These are phyloP conservation scores for Drosophila limbata DNA, from an alignment of 2,888 invertebrate genomes.

Conservation along the genomic window DNA sequence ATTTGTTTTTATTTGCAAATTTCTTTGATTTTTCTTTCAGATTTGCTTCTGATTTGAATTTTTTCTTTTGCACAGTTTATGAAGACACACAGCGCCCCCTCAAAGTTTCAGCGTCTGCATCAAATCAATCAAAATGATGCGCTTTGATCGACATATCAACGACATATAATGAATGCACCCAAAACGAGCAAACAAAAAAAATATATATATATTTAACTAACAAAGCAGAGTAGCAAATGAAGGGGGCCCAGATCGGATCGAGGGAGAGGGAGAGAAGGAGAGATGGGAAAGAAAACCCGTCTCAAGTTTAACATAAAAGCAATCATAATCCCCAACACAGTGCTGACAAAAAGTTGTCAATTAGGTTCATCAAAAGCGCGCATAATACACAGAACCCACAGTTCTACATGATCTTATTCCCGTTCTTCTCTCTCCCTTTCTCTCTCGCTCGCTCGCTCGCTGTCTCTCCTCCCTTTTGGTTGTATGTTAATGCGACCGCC, in stretches of 20 bases:
- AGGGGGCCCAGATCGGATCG: background rate
- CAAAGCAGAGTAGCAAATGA: slow-evolving; percentile 50
- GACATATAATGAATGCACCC: slow-evolving; percentile 58
- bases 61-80: slow-evolving; percentile 9
- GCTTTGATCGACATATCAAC: slow-evolving; percentile 69
- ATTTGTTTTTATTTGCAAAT: background rate
- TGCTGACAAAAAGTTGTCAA: slow-evolving; percentile 83
- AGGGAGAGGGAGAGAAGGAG: background rate
- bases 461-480: no score
- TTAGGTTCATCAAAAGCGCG: slow-evolving; percentile 76
- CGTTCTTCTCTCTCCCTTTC: background rate
- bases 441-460: background rate
- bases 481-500: slow-evolving; percentile 68
- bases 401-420: slow-evolving; percentile 6
- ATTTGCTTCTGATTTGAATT: background rate
- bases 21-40: background rate
- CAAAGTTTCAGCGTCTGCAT: slow-evolving; percentile 51
- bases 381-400: slow-evolving; percentile 29
- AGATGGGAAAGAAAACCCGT: slow-evolving; percentile 18
- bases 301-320: slow-evolving; percentile 79
- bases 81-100: background rate
- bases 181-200: slow-evolving; percentile 34
- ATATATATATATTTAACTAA: slow-evolving; percentile 67
- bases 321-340: slow-evolving; percentile 81
- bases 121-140: slow-evolving; percentile 78